Evolutionary conservation across 92 coral and sea anemone species (phyloP).

Genomic region (Zoanthus solanderi): DNA sequence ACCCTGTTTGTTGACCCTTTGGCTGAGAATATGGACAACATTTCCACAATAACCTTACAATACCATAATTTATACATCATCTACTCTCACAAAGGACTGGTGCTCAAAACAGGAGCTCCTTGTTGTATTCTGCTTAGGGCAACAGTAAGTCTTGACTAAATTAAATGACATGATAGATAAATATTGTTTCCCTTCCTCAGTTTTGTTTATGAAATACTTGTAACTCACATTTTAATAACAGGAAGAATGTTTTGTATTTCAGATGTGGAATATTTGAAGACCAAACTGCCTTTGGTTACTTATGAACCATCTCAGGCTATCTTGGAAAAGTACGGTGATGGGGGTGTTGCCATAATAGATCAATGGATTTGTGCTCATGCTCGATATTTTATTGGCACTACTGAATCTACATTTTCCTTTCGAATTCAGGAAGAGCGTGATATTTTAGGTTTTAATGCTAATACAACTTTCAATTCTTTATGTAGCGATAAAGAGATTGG

Average conservation of each 20-base stretch:
- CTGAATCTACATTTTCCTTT: conserved; percentile 96
- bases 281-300: conserved; percentile 82
- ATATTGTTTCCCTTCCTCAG: background rate
- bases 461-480: conserved; percentile 92
- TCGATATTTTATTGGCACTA: conserved; percentile 85
- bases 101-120: too few species aligned
- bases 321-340: conserved; percentile 86
- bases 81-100: too few species aligned
- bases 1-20: too few species aligned
- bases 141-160: too few species aligned
- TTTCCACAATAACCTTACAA: too few species aligned
- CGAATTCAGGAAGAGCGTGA: conserved; percentile 97
- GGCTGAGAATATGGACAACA: too few species aligned
- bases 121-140: too few species aligned
- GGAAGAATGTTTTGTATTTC: conserved; percentile 16
- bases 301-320: conserved; percentile 77
- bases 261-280: conserved; percentile 87
- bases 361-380: conserved; percentile 99
- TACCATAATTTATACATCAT: too few species aligned
- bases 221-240: too few species aligned
- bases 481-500: conserved; percentile 94
- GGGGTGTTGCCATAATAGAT: conserved; percentile 97
- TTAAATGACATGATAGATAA: too few species aligned
- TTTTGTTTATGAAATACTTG: background rate
- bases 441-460: conserved; percentile 92